Conservation (phyloP, 1,140 invertebrate genomes). For the Drosophila mauritiana region DNA sequence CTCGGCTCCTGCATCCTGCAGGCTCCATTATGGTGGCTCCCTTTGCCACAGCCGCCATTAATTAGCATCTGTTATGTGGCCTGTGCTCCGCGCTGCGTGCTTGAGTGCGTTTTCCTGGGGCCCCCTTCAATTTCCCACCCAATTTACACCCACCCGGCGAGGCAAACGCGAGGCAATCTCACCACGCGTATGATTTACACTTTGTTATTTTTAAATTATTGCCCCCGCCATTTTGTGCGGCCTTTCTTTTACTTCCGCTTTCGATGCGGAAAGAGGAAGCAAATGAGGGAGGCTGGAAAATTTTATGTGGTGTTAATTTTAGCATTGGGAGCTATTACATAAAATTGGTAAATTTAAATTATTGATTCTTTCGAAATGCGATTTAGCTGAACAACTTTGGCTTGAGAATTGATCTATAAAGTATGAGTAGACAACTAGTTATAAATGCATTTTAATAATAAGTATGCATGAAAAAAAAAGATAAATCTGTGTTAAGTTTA, state of each 20-base stretch:
- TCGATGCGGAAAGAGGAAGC: slow-evolving; percentile 1
- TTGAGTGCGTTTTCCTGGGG: slow-evolving; percentile 57
- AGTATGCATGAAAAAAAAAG: too few species aligned
- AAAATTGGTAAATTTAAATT: slow-evolving; percentile 36
- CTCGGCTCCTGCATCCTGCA: slow-evolving; percentile 23
- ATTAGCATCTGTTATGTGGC: slow-evolving; percentile 76
- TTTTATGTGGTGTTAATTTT: slow-evolving; percentile 58
- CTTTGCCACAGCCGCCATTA: slow-evolving; percentile 60
- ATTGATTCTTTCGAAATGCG: slow-evolving; percentile 28
- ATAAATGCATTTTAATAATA: too few species aligned
- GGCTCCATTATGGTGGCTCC: slow-evolving; percentile 25
- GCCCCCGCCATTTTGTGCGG: slow-evolving; percentile 60
- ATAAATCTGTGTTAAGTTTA: too few species aligned
- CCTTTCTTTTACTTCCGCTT: slow-evolving; percentile 52
- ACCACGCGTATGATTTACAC: slow-evolving; percentile 78
- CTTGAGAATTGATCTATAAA: slow-evolving; percentile 3
- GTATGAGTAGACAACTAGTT: background rate
- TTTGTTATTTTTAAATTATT: slow-evolving; percentile 80
- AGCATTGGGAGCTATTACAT: slow-evolving; percentile 40
- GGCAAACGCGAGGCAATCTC: slow-evolving; percentile 47
- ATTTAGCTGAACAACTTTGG: background rate
- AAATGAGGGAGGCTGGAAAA: slow-evolving; percentile 18
- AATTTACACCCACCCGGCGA: background rate
- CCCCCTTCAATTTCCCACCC: slow-evolving; percentile 1
- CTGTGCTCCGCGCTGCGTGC: slow-evolving; percentile 47